These are phyloP conservation scores for Notarius lentiginosus DNA, from an alignment of 2,113 vertebrate species.

Conservation along the genomic window DNA sequence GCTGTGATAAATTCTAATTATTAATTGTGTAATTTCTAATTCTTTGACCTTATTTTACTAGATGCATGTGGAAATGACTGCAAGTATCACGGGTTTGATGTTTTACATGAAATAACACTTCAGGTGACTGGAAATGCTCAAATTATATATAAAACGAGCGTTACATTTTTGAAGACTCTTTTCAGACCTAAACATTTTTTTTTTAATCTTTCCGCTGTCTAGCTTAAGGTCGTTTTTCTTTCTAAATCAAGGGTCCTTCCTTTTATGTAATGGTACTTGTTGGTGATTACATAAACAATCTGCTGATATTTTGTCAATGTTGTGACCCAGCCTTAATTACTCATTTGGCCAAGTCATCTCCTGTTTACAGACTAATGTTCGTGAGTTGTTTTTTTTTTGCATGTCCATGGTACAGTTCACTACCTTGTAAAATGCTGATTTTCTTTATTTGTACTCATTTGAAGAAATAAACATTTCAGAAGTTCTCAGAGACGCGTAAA, in stretches of 20 bases:
- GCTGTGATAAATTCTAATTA: background rate
- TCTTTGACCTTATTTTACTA: background rate
- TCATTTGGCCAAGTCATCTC: constrained; percentile 23
- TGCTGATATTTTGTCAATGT: constrained; percentile 32
- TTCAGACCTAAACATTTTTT: background rate
- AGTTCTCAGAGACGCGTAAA: background rate
- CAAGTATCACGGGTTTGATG: background rate
- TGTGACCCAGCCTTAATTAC: constrained; percentile 24
- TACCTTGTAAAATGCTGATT: constrained; percentile 41
- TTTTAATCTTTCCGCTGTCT: background rate
- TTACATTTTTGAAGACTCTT: background rate
- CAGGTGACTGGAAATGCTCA: background rate
- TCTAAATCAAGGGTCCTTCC: background rate
- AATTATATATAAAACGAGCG: background rate
- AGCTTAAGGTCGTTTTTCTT: background rate
- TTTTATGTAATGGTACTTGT: background rate
- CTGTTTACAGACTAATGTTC: constrained; percentile 21
- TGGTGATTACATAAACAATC: constrained; percentile 13
- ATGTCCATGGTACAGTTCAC: constrained; percentile 38
- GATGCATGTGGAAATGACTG: background rate
- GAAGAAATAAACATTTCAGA: constrained; percentile 63
- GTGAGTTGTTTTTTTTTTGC: background rate
- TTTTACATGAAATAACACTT: background rate
- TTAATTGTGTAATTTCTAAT: background rate
- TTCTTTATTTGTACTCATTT: constrained; percentile 58